phyloP scores from a whole-genome alignment of 2,888 invertebrate species.

The Plagodis dolabraria region DNA sequence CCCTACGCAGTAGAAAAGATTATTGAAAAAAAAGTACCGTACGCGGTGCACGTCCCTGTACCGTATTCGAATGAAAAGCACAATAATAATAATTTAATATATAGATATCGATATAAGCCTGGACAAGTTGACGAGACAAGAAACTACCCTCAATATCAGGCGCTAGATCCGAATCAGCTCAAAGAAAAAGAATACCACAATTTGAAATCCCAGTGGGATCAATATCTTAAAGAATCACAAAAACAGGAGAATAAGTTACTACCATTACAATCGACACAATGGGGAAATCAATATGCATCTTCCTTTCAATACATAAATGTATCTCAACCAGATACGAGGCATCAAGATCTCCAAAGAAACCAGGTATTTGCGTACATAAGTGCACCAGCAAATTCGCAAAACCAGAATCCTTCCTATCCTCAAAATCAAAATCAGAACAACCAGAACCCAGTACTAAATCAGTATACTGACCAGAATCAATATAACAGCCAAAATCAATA shows the following conservation, averaged over 20 bases:
- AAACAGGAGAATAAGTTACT: slow-evolving; percentile 15
- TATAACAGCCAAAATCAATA: slow-evolving; percentile 17
- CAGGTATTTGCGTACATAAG: slow-evolving; percentile 44
- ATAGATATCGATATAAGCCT: slow-evolving; percentile 20
- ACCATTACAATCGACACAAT: slow-evolving; percentile 51
- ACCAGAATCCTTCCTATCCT: slow-evolving; percentile 51
- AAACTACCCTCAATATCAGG: slow-evolving; percentile 38
- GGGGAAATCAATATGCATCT: slow-evolving; percentile 73
- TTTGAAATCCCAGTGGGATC: slow-evolving; percentile 20
- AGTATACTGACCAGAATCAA: slow-evolving; percentile 13
- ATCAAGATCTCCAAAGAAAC: slow-evolving; percentile 14
- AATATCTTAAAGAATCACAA: slow-evolving; percentile 14
- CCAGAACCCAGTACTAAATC: slow-evolving; percentile 1
- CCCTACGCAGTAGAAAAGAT: slow-evolving; percentile 68
- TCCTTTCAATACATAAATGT: slow-evolving; percentile 68
- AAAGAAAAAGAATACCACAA: slow-evolving; percentile 26
- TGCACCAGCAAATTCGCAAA: slow-evolving; percentile 49
- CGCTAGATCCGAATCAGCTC: slow-evolving; percentile 29
- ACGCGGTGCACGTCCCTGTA: slow-evolving; percentile 83
- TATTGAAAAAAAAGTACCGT: slow-evolving; percentile 81
- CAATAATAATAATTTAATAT: slow-evolving; percentile 4
- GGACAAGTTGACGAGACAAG: slow-evolving; percentile 37
- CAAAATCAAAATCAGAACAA: slow-evolving; percentile 27
- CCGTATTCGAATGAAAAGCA: slow-evolving; percentile 67
- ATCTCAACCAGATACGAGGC: slow-evolving; percentile 41